Evolutionary conservation across 2,888 invertebrate species (phyloP).

Genomic region (Rutpela maculata): DNA sequence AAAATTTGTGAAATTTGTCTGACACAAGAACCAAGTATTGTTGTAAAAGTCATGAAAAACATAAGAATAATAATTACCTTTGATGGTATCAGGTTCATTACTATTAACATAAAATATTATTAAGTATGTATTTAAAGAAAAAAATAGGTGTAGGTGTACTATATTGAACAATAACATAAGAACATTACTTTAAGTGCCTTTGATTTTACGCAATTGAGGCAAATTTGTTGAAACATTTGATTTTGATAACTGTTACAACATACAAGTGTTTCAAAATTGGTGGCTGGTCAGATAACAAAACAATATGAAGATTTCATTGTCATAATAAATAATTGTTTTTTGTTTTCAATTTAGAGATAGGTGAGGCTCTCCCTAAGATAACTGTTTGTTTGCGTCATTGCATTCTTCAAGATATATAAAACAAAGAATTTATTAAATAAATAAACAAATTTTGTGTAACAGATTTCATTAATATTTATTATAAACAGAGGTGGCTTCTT

Average conservation of each 20-base stretch:
- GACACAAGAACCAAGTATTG: constrained; percentile 30
- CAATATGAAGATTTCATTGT: no score
- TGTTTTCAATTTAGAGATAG: no score
- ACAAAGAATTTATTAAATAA: no score
- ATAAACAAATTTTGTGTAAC: no score
- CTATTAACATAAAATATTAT: constrained; percentile 30
- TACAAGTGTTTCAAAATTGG: background rate
- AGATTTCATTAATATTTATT: no score
- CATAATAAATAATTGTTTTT: no score
- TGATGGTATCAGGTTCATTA: constrained; percentile 24
- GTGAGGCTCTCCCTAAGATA: no score
- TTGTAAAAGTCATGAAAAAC: constrained; percentile 28
- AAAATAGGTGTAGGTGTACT: constrained; percentile 5
- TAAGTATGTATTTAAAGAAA: background rate
- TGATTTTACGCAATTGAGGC: background rate
- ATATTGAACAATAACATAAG: constrained; percentile 21
- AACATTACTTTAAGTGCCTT: background rate
- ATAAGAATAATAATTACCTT: constrained; percentile 21
- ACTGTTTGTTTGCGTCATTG: no score
- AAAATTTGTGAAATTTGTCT: constrained; percentile 10
- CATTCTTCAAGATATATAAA: no score
- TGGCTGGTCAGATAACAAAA: background rate
- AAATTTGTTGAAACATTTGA: background rate
- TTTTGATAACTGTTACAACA: constrained; percentile 3
- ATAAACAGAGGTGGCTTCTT: no score